Conservation (phyloP, 1,140 invertebrate genomes). For the Drosophila tani region DNA sequence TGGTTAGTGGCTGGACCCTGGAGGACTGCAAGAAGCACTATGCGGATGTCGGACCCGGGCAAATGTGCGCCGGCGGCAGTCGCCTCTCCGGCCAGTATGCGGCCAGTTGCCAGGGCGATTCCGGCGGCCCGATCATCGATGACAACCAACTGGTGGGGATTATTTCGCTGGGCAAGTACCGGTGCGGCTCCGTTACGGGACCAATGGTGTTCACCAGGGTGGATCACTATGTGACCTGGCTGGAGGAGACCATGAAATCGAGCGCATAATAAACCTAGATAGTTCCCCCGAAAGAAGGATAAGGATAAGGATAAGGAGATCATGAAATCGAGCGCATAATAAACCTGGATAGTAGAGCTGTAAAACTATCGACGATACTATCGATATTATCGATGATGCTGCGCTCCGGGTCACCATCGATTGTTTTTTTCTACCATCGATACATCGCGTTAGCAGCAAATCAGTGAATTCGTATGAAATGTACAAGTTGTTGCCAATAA, state of each 20-base stretch:
- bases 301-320: no score
- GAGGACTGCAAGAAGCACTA: conserved; percentile 16
- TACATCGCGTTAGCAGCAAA: no score
- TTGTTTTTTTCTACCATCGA: no score
- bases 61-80: conserved; percentile 55
- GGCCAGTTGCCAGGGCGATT: conserved; percentile 52
- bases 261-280: background rate
- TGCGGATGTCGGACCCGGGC: conserved; percentile 13
- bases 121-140: conserved; percentile 57
- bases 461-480: no score
- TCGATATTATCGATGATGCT: no score
- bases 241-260: conserved; percentile 16
- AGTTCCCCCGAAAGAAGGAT: background rate
- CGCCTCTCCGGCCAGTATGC: background rate
- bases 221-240: conserved; percentile 50
- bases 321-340: no score
- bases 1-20: conserved; percentile 15
- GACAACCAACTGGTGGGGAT: conserved; percentile 39
- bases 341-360: no score
- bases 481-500: no score
- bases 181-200: conserved; percentile 20
- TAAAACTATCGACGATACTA: no score
- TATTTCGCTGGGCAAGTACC: conserved; percentile 36
- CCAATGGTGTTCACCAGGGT: conserved; percentile 61
- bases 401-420: no score